Percentiles rank a stretch among this genome's conserved stretches.
Conservation (phyloP, 2,113 vertebrate species). For the Rhipidura dahli region DNA sequence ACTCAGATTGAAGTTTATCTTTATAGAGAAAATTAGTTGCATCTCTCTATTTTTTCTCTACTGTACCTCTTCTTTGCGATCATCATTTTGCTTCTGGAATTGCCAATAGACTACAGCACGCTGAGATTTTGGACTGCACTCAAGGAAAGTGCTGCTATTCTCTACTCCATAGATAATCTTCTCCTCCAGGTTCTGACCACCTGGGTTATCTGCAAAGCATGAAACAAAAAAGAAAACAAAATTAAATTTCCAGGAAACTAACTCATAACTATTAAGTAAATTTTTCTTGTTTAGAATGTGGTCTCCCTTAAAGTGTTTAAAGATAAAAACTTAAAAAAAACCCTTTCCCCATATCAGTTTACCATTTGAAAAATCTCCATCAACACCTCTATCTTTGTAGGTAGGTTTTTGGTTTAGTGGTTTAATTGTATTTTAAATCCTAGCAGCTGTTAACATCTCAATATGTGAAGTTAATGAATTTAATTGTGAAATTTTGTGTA, state of each 20-base stretch:
- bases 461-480: background rate
- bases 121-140: conserved; percentile 96
- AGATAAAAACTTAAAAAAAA: background rate
- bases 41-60: background rate
- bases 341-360: background rate
- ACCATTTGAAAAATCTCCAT: background rate
- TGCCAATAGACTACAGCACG: conserved; percentile 91
- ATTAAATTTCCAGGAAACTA: background rate
- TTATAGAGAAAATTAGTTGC: background rate
- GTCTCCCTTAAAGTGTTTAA: background rate
- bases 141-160: conserved; percentile 97
- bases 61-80: conserved; percentile 88
- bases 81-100: conserved; percentile 86
- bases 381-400: background rate
- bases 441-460: conserved; percentile 12
- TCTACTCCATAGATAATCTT: conserved; percentile 95
- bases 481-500: background rate
- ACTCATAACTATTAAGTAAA: background rate
- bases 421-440: background rate
- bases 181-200: conserved; percentile 80
- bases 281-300: background rate
- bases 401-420: background rate
- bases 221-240: background rate
- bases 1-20: background rate
- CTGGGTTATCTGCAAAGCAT: conserved; percentile 79